Evolutionary conservation across 2,888 invertebrate genomes (phyloP).

Genomic region (Netelia virgata): DNA sequence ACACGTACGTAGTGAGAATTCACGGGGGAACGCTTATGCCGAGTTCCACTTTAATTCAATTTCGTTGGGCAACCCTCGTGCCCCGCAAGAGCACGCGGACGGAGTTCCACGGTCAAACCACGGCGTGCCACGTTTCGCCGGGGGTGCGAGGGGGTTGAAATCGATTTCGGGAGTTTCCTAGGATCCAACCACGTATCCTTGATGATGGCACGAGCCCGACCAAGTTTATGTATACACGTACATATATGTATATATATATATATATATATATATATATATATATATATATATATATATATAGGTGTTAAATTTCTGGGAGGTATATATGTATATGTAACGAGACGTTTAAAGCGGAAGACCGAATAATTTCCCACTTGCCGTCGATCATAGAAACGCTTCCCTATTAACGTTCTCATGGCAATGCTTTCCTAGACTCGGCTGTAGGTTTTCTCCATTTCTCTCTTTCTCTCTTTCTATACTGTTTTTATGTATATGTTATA

Average conservation of each 20-base stretch:
- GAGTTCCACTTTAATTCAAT: conserved; percentile 63
- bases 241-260: neutral
- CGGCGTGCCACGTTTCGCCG: neutral
- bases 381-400: conserved; percentile 60
- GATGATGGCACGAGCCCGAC: neutral
- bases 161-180: conserved; percentile 40
- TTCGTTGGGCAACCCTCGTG: conserved; percentile 43
- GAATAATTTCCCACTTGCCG: conserved; percentile 53
- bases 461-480: neutral
- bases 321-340: conserved; percentile 35
- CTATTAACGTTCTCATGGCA: conserved; percentile 13
- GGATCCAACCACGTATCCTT: conserved; percentile 21
- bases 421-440: conserved; percentile 35
- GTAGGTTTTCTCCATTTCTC: conserved; percentile 37
- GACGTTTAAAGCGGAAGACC: conserved; percentile 56
- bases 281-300: neutral
- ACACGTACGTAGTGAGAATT: conserved; percentile 15
- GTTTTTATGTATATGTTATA: conserved; percentile 20
- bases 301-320: conserved; percentile 1
- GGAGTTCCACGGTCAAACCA: conserved; percentile 60
- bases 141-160: conserved; percentile 28
- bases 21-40: conserved; percentile 52
- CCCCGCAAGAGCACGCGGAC: conserved; percentile 35
- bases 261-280: neutral
- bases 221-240: neutral